Base-by-base conservation (phyloP, 2,797 vertebrate species). In the Acridotheres tristis region DNA sequence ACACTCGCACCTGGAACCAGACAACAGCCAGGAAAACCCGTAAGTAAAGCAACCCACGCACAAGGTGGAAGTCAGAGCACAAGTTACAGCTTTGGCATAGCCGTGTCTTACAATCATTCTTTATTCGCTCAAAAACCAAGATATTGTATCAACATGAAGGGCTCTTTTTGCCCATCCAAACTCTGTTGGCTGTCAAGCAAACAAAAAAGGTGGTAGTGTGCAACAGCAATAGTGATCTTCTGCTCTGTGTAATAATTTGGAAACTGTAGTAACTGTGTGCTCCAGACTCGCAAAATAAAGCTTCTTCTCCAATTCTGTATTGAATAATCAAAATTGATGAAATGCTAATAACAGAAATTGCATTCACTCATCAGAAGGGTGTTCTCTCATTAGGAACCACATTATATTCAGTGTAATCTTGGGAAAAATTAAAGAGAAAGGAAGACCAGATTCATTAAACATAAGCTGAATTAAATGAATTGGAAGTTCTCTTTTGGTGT, bases 1-100 rank as follows among this genome's bases (percentile, higher is more conserved):
- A 97, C 99, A 99, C 96, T 99, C 98, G 92, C 99, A 99, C 97
- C 99, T 99, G 98, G 92, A 98, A 97, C 96, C 97, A 97, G 97
- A 97, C 93, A 97, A 97, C 95, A 97, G 94, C 84, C 96, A 94
- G 94, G 94, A 94, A 95, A 97, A 67, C 90, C 96, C 88, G 71
- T 97, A 85, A 98, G 95, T 97, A 96, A 97, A 94, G 82, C 85
- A 89, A 96, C 92, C 81, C 94, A 97, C 3, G 38, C 38, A 90
- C 68, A 88, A 94, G 4, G 53, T 71, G 74, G 94, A 95, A 62
- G 50, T 30, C 73, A 57, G 22, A 88, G 47, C 42, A 71, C 25
- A 57, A 62, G 26, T 59, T 85, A 80, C 57, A 68, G 67, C 47
- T 82, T 54, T 38, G 78, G 54, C 40, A 34, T 32, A 61, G 45